Evolutionary conservation across 2,113 vertebrate species (phyloP), one percentile per base, ranked within the genome.

Genomic region (Albula goreensis): DNA sequence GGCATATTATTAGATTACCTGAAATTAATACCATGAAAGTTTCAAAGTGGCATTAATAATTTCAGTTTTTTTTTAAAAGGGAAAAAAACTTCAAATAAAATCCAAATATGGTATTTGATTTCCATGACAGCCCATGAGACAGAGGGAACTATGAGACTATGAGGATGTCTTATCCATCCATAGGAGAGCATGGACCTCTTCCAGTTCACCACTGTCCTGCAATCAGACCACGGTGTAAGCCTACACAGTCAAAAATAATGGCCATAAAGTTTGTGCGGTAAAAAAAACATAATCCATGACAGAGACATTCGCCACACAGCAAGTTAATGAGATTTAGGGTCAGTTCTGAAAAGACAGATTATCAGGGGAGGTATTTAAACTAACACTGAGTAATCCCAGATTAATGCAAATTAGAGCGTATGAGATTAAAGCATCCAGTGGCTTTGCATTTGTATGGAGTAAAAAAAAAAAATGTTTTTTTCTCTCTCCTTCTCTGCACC

Each of bases 381-480:
- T 31, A 85, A 52, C 41, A 49, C 4, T 57, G 19, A 85, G 77
- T 79, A 57, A 53, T 94, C 92, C 90, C n/a, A 91, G 92, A 91
- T 94, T 92, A 94, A 91, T 90, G 57, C 41, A 63, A 85, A 85
- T 81, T 25, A 31, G 57, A 80, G 53, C 48, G 17, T 87, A 85
- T 80, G 84, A 90, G 89, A 92, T 91, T 90, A 89, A 88, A 85
- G 89, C 89, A 91, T 63, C 56, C 48, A 80, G 12, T 41, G 49
- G 19, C 41, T 56, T 80, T 10, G 19, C 78, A 25, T 74, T 74
- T 74, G 70, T 74, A 31, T 74, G 63, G 63, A n/a, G 63, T 3
- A 70, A n/a, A 70, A 70, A 56, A 48, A 6, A 19, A 60, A 25
- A 31, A 19, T 7, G 2, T 70, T 10, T 15, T 19, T 70, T 19